phyloP scores from a whole-genome alignment of 2,113 vertebrate genomes.

The Cercopithecus mona region DNA sequence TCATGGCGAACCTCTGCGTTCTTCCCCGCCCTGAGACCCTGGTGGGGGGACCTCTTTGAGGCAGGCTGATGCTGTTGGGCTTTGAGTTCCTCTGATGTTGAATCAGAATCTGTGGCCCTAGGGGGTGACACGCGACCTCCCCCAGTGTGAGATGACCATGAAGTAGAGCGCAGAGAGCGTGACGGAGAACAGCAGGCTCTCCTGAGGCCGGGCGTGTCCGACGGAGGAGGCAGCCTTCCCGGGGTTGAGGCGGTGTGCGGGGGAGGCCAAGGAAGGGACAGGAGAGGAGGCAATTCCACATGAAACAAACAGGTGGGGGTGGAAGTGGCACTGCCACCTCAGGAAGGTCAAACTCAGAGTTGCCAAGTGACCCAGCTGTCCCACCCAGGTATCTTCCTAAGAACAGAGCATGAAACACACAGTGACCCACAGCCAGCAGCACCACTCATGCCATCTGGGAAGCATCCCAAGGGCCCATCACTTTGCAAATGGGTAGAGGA shows the following conservation, averaged over 20 bases:
- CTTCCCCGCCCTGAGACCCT: not conserved
- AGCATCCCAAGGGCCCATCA: not conserved
- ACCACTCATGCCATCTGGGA: not conserved
- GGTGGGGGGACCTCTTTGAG: not conserved
- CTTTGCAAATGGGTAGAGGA: not conserved
- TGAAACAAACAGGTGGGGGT: not conserved
- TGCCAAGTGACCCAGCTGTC: not conserved
- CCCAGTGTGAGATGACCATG: fast-evolving
- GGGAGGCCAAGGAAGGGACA: not conserved
- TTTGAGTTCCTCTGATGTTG: not conserved
- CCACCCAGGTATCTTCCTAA: not conserved
- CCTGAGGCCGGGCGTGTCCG: not conserved
- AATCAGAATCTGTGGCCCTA: not conserved
- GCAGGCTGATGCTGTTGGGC: not conserved
- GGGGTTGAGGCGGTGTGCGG: not conserved
- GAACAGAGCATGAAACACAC: not conserved
- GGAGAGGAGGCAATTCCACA: too few relatives aligned
- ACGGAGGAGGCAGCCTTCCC: not conserved
- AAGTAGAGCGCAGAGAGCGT: not conserved
- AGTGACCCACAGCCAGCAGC: not conserved
- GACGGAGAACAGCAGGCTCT: too few relatives aligned
- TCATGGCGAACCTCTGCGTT: fast-evolving
- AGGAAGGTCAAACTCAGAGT: not conserved
- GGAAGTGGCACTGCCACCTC: not conserved
- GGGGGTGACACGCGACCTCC: not conserved